Percentiles rank a stretch among this genome's conserved stretches.
Evolutionary conservation across 2,888 invertebrate species (phyloP).

Genomic region (Lasioglossum morio): DNA sequence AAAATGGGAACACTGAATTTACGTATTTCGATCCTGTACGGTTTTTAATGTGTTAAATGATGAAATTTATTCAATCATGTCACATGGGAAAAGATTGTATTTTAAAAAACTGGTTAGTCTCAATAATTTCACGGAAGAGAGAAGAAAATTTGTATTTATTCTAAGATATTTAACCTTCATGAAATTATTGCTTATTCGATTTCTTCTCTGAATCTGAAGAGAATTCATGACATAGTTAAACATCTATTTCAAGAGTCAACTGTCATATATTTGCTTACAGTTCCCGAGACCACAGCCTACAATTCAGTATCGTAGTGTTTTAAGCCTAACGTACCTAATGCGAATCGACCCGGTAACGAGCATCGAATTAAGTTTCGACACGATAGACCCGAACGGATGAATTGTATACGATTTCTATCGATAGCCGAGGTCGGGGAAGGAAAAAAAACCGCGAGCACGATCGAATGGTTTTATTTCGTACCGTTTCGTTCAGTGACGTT

Average conservation of each 20-base stretch:
- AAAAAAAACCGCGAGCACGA: slow-evolving; percentile 26
- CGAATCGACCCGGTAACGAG: neutral
- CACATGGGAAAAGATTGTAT: neutral
- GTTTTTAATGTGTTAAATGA: neutral
- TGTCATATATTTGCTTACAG: neutral
- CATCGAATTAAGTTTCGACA: slow-evolving; percentile 30
- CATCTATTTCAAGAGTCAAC: neutral
- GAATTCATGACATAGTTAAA: neutral
- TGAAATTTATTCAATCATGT: neutral
- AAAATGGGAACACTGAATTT: neutral
- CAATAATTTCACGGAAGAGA: too few species aligned
- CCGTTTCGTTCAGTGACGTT: slow-evolving; percentile 57
- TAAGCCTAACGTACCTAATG: neutral
- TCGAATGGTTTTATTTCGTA: slow-evolving; percentile 59
- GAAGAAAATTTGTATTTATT: too few species aligned
- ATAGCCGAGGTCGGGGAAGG: neutral
- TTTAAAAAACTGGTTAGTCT: neutral
- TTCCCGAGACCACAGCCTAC: neutral
- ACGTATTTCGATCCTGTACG: neutral
- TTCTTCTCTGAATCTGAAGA: neutral
- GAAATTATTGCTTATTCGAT: neutral
- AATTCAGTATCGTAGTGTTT: neutral
- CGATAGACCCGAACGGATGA: slow-evolving; percentile 20
- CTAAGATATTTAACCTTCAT: neutral
- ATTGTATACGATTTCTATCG: slow-evolving; percentile 48